Evolutionary conservation across 2,888 invertebrate species (phyloP).

Genomic region (Petrophora chlorosata): DNA sequence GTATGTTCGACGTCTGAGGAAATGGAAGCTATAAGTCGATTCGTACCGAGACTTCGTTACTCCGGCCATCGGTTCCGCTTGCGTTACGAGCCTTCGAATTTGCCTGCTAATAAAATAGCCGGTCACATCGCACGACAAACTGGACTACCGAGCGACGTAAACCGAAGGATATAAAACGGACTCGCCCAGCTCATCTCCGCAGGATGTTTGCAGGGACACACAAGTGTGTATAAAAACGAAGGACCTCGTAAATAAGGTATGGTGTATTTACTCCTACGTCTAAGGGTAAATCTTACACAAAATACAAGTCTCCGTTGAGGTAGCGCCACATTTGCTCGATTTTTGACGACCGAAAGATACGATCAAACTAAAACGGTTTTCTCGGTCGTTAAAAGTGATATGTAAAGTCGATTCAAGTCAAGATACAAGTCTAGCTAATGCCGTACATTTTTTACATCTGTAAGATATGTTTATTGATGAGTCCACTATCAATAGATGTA

Average conservation of each 20-base stretch:
- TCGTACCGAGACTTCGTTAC: slow-evolving; percentile 61
- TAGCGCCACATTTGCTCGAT: slow-evolving; percentile 17
- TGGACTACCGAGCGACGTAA: slow-evolving; percentile 55
- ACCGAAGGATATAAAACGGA: slow-evolving; percentile 64
- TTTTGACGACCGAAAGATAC: slow-evolving; percentile 20
- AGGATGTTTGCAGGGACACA: slow-evolving; percentile 60
- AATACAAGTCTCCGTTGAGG: slow-evolving; percentile 22
- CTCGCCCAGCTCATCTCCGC: slow-evolving; percentile 67
- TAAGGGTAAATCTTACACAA: slow-evolving; percentile 21
- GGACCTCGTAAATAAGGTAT: slow-evolving; percentile 39
- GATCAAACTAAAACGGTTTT: slow-evolving; percentile 18
- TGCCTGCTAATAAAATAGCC: slow-evolving; percentile 73
- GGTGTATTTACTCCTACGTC: slow-evolving; percentile 35
- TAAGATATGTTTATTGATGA: too few species aligned
- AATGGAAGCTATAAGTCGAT: slow-evolving; percentile 70
- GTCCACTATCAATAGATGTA: too few species aligned
- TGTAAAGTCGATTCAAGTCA: slow-evolving; percentile 8
- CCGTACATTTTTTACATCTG: too few species aligned
- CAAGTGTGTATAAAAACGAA: slow-evolving; percentile 41
- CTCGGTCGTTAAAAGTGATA: slow-evolving; percentile 15
- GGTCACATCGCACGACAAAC: slow-evolving; percentile 54
- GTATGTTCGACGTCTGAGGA: slow-evolving; percentile 48
- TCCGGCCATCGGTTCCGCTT: slow-evolving; percentile 57
- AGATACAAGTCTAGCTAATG: neutral
- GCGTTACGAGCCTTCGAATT: slow-evolving; percentile 71